These are phyloP conservation scores for Agapornis roseicollis DNA, from an alignment of 2,113 vertebrate genomes.

Conservation along the genomic window DNA sequence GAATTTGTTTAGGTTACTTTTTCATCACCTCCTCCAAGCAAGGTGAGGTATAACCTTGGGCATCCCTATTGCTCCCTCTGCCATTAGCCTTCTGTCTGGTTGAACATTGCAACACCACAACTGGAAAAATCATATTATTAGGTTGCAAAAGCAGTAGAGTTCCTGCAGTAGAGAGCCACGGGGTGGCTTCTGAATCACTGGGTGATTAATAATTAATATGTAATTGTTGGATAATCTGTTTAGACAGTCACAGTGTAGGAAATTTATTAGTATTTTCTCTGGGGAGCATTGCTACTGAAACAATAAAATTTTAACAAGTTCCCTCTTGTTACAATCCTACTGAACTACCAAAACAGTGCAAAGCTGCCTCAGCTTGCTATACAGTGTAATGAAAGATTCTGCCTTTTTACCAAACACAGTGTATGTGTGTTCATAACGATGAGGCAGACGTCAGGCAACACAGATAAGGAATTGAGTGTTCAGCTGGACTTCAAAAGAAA, in stretches of 20 bases:
- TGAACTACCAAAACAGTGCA: neutral
- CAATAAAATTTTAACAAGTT: conserved; percentile 1
- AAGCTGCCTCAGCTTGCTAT: neutral
- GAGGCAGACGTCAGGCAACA: neutral
- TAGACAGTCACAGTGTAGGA: neutral
- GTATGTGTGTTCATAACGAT: neutral
- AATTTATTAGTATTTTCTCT: neutral
- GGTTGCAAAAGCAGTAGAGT: neutral
- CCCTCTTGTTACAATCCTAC: neutral
- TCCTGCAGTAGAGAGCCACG: neutral
- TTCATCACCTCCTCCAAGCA: neutral
- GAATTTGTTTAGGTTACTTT: neutral
- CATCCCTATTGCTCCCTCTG: neutral
- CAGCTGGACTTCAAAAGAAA: neutral
- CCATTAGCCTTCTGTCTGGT: neutral
- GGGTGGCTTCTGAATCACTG: conserved; percentile 14
- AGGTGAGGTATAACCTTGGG: neutral
- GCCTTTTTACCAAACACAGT: neutral
- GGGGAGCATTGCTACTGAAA: neutral
- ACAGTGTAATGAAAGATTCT: neutral
- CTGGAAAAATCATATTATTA: conserved; percentile 14
- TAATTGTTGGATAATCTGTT: conserved; percentile 28
- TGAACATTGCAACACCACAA: neutral
- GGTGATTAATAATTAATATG: conserved; percentile 48
- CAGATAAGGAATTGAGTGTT: neutral